Percentiles rank a stretch among this genome's conserved stretches.
Conservation (phyloP, 2,888 invertebrate genomes). For the Cryptus viduatorius region DNA sequence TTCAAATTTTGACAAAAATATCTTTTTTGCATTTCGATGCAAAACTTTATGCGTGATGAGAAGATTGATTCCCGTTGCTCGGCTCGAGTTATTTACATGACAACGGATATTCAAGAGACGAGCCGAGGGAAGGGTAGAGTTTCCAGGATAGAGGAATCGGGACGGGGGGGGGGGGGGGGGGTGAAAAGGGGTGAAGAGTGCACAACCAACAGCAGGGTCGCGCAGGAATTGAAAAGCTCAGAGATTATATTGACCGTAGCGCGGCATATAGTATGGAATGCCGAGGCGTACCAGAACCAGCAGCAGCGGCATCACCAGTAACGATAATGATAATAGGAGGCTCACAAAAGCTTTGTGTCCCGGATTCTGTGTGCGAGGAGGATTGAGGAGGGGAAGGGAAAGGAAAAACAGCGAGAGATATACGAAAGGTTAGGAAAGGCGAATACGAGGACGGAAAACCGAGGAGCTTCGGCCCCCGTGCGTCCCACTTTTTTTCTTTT, state of each 20-base stretch:
- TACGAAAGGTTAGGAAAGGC: slow-evolving; percentile 19
- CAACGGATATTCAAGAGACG: not conserved
- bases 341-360: slow-evolving; percentile 63
- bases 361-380: slow-evolving; percentile 43
- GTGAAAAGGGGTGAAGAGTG: not conserved
- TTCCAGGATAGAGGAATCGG: slow-evolving; percentile 7
- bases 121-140: not conserved
- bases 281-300: slow-evolving; percentile 29
- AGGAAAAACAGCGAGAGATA: slow-evolving; percentile 15
- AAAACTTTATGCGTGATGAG: slow-evolving; percentile 2
- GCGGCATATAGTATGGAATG: slow-evolving; percentile 24
- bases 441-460: slow-evolving; percentile 23
- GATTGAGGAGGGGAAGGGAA: slow-evolving; percentile 7
- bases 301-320: slow-evolving; percentile 38
- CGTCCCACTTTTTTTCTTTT: slow-evolving; percentile 55
- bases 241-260: slow-evolving; percentile 68
- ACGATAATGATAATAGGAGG: slow-evolving; percentile 66
- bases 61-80: slow-evolving; percentile 15
- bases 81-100: not conserved
- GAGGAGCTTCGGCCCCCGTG: slow-evolving; percentile 58
- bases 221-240: slow-evolving; percentile 64
- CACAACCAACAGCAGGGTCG: slow-evolving; percentile 33
- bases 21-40: not conserved
- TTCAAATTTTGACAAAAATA: not conserved
- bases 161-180: not conserved